A percentile compares a stretch with the other conserved stretches of the same genome.
Conservation (phyloP, 2,797 vertebrate genomes). For the Linurgus olivaceus region DNA sequence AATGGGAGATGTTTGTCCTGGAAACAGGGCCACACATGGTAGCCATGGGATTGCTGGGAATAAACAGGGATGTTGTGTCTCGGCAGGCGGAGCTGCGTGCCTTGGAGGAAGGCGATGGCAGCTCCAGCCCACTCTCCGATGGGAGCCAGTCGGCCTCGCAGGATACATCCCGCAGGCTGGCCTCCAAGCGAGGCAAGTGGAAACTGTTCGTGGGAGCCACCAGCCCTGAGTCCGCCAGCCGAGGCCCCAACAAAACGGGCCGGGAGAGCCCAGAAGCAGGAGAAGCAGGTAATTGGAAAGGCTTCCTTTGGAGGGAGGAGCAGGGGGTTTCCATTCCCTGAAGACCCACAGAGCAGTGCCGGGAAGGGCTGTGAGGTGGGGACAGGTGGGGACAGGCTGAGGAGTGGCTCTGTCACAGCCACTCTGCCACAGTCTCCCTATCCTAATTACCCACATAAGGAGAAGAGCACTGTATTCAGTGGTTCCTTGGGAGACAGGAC, state of each 20-base stretch:
- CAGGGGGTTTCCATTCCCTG: neutral
- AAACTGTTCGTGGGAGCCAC: conserved; percentile 86
- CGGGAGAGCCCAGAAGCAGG: conserved; percentile 79
- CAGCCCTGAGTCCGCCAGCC: conserved; percentile 89
- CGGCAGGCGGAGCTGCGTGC: conserved; percentile 92
- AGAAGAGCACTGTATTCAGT: fast-evolving
- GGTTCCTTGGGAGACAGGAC: neutral
- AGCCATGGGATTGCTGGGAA: neutral
- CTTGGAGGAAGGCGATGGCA: conserved; percentile 94
- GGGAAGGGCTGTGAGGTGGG: fast-evolving
- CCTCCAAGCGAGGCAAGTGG: conserved; percentile 87
- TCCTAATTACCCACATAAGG: too few species aligned
- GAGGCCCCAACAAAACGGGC: conserved; percentile 83
- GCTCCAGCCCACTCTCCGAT: conserved; percentile 93
- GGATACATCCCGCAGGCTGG: conserved; percentile 78
- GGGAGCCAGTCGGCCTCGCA: conserved; percentile 81
- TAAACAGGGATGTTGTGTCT: fast-evolving
- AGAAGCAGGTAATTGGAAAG: conserved; percentile 71
- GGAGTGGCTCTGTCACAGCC: neutral
- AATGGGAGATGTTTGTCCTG: fast-evolving
- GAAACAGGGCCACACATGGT: fast-evolving
- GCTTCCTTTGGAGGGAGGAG: neutral
- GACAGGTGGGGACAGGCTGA: neutral
- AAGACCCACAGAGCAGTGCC: neutral
- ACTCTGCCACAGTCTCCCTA: fast-evolving